Base-by-base conservation (phyloP, 2,113 vertebrate species). In the Echinops telfairi region DNA sequence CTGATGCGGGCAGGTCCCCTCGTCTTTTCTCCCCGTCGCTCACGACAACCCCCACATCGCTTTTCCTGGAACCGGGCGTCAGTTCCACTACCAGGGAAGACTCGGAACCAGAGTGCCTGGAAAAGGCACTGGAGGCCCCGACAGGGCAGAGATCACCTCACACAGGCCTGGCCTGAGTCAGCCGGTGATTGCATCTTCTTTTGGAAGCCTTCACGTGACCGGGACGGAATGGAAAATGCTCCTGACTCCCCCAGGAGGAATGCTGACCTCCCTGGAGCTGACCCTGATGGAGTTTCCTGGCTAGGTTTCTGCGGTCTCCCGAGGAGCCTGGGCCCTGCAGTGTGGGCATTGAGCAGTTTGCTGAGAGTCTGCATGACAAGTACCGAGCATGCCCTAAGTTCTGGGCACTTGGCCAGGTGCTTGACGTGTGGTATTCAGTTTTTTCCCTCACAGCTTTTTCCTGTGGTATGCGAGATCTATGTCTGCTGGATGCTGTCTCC, bases 1-100 rank as follows among this genome's bases (percentile, higher is more conserved):
- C 97, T 98, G 97, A 97, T 27, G 77, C 89, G 93, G 97, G 97
- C 88, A 89, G 97, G 85, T 96, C 94, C 64, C 83, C 88, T 38
- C 85, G 81, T 78, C 89, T 93, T 94, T 85, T 66, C 86, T 95
- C 86, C 94, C 93, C 68, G 96, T 94, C 90, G 93, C 83, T 0
- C 94, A 17, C 53, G 82, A 75, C 62, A 87, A 47, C 86, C 58
- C 87, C 95, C 94, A 91, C 77, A 86, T 19, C 85, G 97, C 78
- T 66, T 97, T 97, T 92, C 89, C 94, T 96, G 15, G 2, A 84
- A 12, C 64, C 92, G 93, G 40, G 90, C 96, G 68, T 12, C 70
- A 53, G 27, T 79, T 94, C 91, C 71, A 85, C 29, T 82, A 53
- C 73, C 6, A 9, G 64, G 86, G 89, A 81, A 93, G 86, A 60